Evolutionary conservation across 2,888 invertebrate genomes (phyloP), one percentile per base, ranked within the genome.

Genomic region (Gastracanthus pulcherrimus): DNA sequence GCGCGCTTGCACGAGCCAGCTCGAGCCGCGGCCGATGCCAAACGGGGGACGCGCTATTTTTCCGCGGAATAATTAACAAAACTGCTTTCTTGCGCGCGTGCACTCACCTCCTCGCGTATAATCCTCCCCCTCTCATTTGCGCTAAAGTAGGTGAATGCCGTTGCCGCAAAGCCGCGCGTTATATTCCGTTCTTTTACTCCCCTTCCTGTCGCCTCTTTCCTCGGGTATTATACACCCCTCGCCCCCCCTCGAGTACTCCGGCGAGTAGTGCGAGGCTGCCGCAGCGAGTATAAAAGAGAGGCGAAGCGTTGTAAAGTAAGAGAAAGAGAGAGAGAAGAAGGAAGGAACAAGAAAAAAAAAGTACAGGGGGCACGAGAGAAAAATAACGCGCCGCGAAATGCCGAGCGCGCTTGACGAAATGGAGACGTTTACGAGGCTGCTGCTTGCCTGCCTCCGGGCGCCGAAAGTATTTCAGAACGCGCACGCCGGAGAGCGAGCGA

Each of bases 51-150:
- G 48, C 16, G 48, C 19, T 23, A n/a, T 4, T 51, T 51, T 51
- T 51, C 19, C 51, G 7, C 87, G 89, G 89, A 62, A 89, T 90
- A 90, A 90, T 89, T 89, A 89, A 89, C 87, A 85, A 89, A 89
- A 88, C 87, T 86, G 86, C 85, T 86, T 87, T 87, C 87, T 87
- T 86, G 84, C 85, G 66, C 19, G 13, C 23, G 26, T 3, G 3
- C 34, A 26, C 26, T 29, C 23, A 29, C 7, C 23, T 23, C n/a
- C 9, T 0, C n/a, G 31, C 48, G 45, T 51, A 36, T 6, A 19
- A 38, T 66, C 48, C 45, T n/a, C 60, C 3, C n/a, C 45, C 48
- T 48, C 48, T 36, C 23, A 64, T 75, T 48, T 64, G 34, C 48
- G 36, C 36, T 19, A 36, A 75, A 75, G 48, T 64, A 75, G 74